A percentile compares a stretch with the other conserved stretches of the same genome.
Evolutionary conservation across 2,113 vertebrate species (phyloP).

Genomic region (Nettapus auritus): DNA sequence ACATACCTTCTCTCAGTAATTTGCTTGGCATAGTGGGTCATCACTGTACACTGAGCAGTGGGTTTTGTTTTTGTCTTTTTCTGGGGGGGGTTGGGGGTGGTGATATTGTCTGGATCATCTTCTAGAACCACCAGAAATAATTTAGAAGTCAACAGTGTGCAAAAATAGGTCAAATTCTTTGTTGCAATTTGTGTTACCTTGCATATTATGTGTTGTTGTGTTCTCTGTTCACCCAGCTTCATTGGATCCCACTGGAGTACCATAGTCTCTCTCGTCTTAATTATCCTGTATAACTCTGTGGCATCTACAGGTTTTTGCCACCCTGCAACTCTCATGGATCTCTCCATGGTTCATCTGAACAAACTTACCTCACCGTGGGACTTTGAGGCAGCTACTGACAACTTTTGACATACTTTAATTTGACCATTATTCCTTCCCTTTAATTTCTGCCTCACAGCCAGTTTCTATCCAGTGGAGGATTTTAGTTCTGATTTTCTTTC

Average conservation of each 20-base stretch:
- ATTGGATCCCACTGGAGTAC: background rate
- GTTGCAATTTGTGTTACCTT: background rate
- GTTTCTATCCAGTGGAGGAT: background rate
- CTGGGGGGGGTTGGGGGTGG: background rate
- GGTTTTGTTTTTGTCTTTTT: background rate
- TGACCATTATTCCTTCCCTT: background rate
- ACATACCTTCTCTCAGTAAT: background rate
- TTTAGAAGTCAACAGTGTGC: background rate
- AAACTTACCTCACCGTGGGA: background rate
- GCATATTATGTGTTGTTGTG: background rate
- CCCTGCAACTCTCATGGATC: background rate
- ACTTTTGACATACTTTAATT: background rate
- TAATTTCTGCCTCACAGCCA: background rate
- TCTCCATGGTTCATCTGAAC: background rate
- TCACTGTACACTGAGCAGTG: accelerated
- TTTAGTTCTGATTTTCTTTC: background rate
- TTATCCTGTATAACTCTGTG: background rate
- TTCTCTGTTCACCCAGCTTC: background rate
- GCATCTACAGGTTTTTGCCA: background rate
- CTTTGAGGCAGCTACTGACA: background rate
- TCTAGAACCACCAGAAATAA: background rate
- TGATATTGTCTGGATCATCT: background rate
- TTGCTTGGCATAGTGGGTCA: background rate
- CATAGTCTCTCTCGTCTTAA: background rate
- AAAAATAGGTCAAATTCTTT: background rate